These are phyloP conservation scores for Operophtera brumata DNA, from an alignment of 2,888 invertebrate species.

Conservation along the genomic window DNA sequence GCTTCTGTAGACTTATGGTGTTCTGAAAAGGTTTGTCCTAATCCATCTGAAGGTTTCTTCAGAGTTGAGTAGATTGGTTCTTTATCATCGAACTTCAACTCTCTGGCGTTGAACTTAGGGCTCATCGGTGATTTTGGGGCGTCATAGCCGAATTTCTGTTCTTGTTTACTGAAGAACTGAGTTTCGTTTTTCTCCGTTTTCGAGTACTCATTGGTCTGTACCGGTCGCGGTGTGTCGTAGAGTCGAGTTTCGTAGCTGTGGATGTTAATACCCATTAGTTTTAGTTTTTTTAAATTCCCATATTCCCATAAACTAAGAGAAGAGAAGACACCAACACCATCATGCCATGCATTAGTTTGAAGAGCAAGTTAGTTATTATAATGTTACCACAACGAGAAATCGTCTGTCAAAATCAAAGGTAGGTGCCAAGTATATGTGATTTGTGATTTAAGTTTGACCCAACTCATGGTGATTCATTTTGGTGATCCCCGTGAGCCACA, in stretches of 20 bases:
- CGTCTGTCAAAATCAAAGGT: conserved; percentile 11
- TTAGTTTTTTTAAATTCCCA: conserved; percentile 12
- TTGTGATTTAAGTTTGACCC: conserved; percentile 5
- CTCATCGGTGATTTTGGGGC: conserved; percentile 67
- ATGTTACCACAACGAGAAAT: conserved; percentile 24
- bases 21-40: conserved; percentile 68
- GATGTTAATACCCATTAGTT: conserved; percentile 48
- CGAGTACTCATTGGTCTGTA: conserved; percentile 50
- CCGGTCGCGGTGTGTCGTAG: conserved; percentile 76
- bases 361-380: conserved; percentile 17
- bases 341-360: conserved; percentile 32
- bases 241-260: conserved; percentile 79
- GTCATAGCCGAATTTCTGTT: conserved; percentile 64
- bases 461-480: neutral
- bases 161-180: conserved; percentile 54
- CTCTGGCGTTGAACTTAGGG: conserved; percentile 76
- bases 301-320: conserved; percentile 10
- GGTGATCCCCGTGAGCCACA: neutral
- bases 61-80: conserved; percentile 70
- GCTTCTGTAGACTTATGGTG: conserved; percentile 71
- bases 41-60: conserved; percentile 66
- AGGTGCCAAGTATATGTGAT: conserved; percentile 14
- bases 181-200: conserved; percentile 62
- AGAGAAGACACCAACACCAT: conserved; percentile 26
- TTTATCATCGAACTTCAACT: conserved; percentile 71